Evolutionary conservation across 1,140 invertebrate species (phyloP).

Genomic region (Solenopsis invicta): DNA sequence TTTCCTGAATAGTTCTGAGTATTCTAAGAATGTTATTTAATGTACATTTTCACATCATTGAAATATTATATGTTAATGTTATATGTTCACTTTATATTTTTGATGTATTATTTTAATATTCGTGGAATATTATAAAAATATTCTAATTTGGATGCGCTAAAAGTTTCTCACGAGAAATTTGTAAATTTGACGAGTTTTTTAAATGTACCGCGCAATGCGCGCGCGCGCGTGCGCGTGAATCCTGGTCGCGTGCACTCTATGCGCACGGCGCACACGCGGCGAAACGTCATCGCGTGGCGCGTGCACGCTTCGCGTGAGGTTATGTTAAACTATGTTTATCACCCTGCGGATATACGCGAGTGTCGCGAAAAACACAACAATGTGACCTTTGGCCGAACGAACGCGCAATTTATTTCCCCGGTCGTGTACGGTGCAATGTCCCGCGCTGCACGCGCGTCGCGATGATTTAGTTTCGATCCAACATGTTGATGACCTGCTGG

Average conservation of each 20-base stretch:
- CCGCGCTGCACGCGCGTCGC: constrained; percentile 13
- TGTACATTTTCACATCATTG: no score
- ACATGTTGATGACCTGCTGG: neutral
- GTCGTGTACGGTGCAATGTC: neutral
- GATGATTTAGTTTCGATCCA: constrained; percentile 27
- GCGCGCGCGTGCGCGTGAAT: neutral
- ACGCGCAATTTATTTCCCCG: constrained; percentile 15
- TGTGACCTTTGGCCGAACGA: constrained; percentile 53
- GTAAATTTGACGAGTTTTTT: neutral
- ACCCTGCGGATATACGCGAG: constrained; percentile 5
- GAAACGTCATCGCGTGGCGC: neutral
- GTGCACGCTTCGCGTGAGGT: constrained; percentile 16
- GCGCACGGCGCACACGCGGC: neutral
- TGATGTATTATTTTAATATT: no score
- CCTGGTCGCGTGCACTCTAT: neutral
- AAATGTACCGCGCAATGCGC: neutral
- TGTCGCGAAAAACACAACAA: constrained; percentile 9
- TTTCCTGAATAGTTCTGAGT: no score
- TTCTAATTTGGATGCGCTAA: no score
- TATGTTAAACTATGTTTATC: constrained; percentile 62
- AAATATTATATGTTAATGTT: no score
- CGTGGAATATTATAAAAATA: no score
- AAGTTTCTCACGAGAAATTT: neutral
- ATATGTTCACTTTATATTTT: no score
- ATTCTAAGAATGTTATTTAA: no score